These are phyloP conservation scores for Acestrorhynchus altus DNA, from an alignment of 2,797 vertebrate genomes.

Conservation along the genomic window DNA sequence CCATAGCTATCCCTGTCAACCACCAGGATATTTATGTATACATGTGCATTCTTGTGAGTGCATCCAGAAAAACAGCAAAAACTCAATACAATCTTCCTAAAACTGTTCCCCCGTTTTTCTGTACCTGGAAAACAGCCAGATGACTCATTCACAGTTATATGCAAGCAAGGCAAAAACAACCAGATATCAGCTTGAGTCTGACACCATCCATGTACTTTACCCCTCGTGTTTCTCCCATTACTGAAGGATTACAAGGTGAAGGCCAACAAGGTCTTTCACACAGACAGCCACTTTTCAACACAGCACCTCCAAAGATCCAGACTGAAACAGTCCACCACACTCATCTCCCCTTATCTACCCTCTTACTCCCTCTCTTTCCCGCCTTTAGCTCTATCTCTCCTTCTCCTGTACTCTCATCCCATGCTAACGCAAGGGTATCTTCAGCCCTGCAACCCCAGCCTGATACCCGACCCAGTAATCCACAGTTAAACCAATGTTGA, in stretches of 20 bases:
- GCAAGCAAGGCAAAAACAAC: neutral
- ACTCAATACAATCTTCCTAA: conserved; percentile 64
- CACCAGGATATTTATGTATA: conserved; percentile 66
- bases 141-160: conserved; percentile 11
- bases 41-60: conserved; percentile 54
- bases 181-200: conserved; percentile 3
- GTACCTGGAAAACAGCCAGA: conserved; percentile 60
- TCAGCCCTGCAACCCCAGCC: conserved; percentile 62
- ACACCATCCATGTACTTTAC: conserved; percentile 23
- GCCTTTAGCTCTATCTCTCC: conserved; percentile 21
- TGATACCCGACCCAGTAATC: conserved; percentile 72
- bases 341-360: conserved; percentile 44
- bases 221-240: conserved; percentile 20
- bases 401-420: conserved; percentile 20
- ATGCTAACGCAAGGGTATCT: conserved; percentile 36
- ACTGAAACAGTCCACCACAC: conserved; percentile 42
- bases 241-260: conserved; percentile 14
- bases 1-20: conserved; percentile 64
- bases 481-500: conserved; percentile 77
- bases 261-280: conserved; percentile 34
- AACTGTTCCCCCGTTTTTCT: conserved; percentile 51
- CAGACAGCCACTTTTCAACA: conserved; percentile 29
- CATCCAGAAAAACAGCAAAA: conserved; percentile 54
- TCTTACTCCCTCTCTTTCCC: conserved; percentile 24
- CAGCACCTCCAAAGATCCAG: conserved; percentile 33